phyloP scores from a whole-genome alignment of 1,140 invertebrate genomes.

The Mya arenaria region DNA sequence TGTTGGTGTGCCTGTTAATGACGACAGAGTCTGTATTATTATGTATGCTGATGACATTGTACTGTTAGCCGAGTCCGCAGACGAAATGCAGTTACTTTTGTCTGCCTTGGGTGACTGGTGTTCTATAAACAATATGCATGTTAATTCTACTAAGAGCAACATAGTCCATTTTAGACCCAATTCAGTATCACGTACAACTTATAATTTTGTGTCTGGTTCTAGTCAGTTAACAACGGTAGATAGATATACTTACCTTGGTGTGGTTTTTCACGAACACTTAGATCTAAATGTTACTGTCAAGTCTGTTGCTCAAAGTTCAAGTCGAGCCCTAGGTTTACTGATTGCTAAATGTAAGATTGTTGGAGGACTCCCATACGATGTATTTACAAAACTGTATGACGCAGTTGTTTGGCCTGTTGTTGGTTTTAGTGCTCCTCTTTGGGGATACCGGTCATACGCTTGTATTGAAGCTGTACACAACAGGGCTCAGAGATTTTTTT shows the following conservation, averaged over 20 bases:
- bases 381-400: too few species aligned
- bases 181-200: background rate
- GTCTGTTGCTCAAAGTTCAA: too few species aligned
- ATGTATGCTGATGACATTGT: constrained; percentile 34
- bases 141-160: background rate
- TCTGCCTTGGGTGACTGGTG: constrained; percentile 16
- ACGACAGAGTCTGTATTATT: constrained; percentile 10
- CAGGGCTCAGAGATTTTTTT: too few species aligned
- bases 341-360: too few species aligned
- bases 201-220: too few species aligned
- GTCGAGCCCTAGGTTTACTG: too few species aligned
- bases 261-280: background rate
- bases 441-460: too few species aligned
- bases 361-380: too few species aligned
- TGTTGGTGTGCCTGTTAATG: background rate
- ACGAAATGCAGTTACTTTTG: background rate
- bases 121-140: background rate
- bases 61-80: too few species aligned
- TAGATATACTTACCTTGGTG: background rate
- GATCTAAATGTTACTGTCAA: background rate
- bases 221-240: background rate
- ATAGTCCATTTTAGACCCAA: background rate
- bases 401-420: too few species aligned
- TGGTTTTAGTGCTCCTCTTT: too few species aligned
- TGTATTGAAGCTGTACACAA: too few species aligned